Evolutionary conservation across 2,113 vertebrate genomes (phyloP), one percentile per base, ranked within the genome.

Genomic region (Propithecus coquereli): DNA sequence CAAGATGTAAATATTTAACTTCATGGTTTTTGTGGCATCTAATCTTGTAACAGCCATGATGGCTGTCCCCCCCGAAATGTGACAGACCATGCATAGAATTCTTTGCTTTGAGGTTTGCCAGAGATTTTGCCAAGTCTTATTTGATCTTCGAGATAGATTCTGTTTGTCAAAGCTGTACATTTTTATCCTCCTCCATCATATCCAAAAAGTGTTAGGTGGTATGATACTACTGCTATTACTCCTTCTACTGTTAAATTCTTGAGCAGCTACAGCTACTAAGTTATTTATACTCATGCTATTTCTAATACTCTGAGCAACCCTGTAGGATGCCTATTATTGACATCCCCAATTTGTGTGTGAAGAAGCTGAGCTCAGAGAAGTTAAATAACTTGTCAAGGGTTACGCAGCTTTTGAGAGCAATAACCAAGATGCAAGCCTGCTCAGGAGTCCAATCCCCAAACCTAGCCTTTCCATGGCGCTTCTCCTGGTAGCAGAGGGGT

Each of bases 1-100:
- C 97, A 87, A 76, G 98, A 96, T 77, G 73, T 94, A 92, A 98
- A 97, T 95, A 97, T 96, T 81, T 17, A 96, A 88, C 70, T 93
- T 85, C 68, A 61, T 37, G 87, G 54, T 65, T 61, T 65, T 96
- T 63, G 93, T 95, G 95, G 81, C 40, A 6, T 30, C 94, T 92
- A 23, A 25, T 97, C 74, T 94, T 23, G 40, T 3, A 57, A 83
- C 74, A 94, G 71, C 61, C 83, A 25, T 1, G 37, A 86, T 40
- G 76, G 25, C 80, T 57, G 14, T 61, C 77, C 27, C 4, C 17
- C 68, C 68, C 71, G n/a, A 94, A 87, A 95, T 18, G 18, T 94
- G 37, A 80, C 70, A 94, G 92, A 59, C 90, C 34, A 18, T 3
- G 82, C 25, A 68, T 11, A 71, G 70, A 52, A 87, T 94, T 87